These are phyloP conservation scores for Ochropleura leucogaster DNA, from an alignment of 2,888 invertebrate species.

Conservation along the genomic window DNA sequence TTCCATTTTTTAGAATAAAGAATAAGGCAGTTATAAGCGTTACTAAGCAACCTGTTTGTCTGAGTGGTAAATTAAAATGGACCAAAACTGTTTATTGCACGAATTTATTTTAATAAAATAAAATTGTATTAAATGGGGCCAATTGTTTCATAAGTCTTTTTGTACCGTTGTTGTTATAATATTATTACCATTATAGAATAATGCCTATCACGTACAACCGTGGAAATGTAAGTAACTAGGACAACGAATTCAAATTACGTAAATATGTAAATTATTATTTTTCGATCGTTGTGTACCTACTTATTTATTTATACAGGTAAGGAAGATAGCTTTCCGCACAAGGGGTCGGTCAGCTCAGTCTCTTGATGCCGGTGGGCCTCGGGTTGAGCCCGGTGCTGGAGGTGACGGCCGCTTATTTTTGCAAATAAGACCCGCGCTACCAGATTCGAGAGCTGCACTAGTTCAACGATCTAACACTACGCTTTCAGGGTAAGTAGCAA, in stretches of 20 bases:
- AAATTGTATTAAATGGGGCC: conserved; percentile 78
- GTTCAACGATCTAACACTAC: conserved; percentile 89
- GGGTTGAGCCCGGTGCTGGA: conserved; percentile 76
- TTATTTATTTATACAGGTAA: conserved; percentile 76
- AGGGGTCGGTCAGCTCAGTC: conserved; percentile 88
- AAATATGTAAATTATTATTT: conserved; percentile 54
- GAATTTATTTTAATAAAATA: conserved; percentile 82
- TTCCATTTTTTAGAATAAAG: neutral
- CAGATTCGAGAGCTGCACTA: conserved; percentile 80
- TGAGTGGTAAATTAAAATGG: conserved; percentile 74
- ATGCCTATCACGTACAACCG: conserved; percentile 87
- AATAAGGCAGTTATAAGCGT: conserved; percentile 62
- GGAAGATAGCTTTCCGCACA: conserved; percentile 86
- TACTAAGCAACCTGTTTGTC: conserved; percentile 77
- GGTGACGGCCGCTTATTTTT: conserved; percentile 85
- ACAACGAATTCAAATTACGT: conserved; percentile 31
- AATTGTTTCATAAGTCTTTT: conserved; percentile 71
- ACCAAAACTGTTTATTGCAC: conserved; percentile 85
- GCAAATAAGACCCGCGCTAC: conserved; percentile 87
- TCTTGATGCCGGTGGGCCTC: conserved; percentile 80
- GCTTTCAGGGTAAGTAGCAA: conserved; percentile 79
- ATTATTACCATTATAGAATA: conserved; percentile 68
- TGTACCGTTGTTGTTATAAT: conserved; percentile 68
- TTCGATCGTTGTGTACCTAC: conserved; percentile 31
- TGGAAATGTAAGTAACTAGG: conserved; percentile 84